phyloP scores from a whole-genome alignment of 2,888 invertebrate genomes.

The Apamea sordens region DNA sequence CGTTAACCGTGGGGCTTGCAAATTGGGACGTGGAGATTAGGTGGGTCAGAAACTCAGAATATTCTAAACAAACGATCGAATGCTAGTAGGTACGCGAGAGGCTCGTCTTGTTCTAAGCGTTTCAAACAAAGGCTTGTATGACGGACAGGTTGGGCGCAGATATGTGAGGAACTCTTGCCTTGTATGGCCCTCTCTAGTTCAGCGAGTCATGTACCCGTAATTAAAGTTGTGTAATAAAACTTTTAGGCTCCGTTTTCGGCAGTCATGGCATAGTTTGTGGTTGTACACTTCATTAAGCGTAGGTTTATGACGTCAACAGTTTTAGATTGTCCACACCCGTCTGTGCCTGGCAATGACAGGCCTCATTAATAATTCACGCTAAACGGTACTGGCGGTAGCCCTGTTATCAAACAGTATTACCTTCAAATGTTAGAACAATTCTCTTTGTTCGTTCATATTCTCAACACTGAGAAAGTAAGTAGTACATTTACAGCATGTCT shows the following conservation, averaged over 20 bases:
- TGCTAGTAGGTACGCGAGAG: conserved; percentile 63
- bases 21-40: conserved; percentile 83
- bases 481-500: conserved; percentile 12
- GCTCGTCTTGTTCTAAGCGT: conserved; percentile 62
- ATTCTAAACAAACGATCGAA: conserved; percentile 79
- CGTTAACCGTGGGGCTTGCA: conserved; percentile 77
- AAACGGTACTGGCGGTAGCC: conserved; percentile 7
- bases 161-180: conserved; percentile 61
- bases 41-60: conserved; percentile 77
- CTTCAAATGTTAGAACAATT: conserved; percentile 11
- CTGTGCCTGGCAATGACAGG: conserved; percentile 30
- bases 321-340: conserved; percentile 30
- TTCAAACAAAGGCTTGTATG: conserved; percentile 68
- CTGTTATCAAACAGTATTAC: conserved; percentile 21
- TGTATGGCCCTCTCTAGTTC: conserved; percentile 35
- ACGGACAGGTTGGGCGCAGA: conserved; percentile 63
- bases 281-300: conserved; percentile 55
- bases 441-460: conserved; percentile 15
- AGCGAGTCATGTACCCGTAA: conserved; percentile 81
- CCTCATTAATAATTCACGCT: conserved; percentile 48
- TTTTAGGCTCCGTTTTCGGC: conserved; percentile 63
- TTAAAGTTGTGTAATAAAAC: conserved; percentile 79
- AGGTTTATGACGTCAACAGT: conserved; percentile 49
- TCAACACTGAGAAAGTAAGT: conserved; percentile 1
- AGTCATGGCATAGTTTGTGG: conserved; percentile 60